Conservation (phyloP, 2,888 invertebrate species). For the Monopis laevigella region DNA sequence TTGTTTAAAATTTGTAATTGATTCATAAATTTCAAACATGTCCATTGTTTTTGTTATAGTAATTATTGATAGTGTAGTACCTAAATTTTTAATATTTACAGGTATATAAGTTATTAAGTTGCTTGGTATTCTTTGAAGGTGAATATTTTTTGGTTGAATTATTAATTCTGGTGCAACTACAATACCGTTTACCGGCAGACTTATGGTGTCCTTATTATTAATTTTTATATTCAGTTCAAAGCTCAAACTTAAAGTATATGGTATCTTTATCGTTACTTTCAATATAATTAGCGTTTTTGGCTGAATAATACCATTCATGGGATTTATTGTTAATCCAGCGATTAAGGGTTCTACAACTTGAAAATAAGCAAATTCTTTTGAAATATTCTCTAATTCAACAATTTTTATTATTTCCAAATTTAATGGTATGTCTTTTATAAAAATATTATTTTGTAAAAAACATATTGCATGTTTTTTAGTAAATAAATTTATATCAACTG, state of each 20-base stretch:
- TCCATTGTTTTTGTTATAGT: too few species aligned
- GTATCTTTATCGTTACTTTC: conserved; percentile 46
- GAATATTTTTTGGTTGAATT: conserved; percentile 57
- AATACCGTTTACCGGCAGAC: conserved; percentile 49
- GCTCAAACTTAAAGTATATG: conserved; percentile 45
- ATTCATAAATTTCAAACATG: conserved; percentile 41
- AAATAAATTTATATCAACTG: conserved; percentile 40
- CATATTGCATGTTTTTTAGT: conserved; percentile 50
- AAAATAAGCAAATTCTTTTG: conserved; percentile 59
- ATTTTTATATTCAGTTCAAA: conserved; percentile 47
- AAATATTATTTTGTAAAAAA: conserved; percentile 38
- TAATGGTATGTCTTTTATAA: conserved; percentile 49
- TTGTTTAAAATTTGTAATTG: conserved; percentile 43
- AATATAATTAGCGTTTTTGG: conserved; percentile 57
- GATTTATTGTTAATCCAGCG: conserved; percentile 56
- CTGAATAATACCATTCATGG: conserved; percentile 56
- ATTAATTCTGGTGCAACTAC: conserved; percentile 57
- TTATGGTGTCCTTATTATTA: conserved; percentile 51
- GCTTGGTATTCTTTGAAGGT: conserved; percentile 55
- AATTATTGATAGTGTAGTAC: conserved; percentile 32
- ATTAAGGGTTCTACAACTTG: conserved; percentile 55
- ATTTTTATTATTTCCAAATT: conserved; percentile 46
- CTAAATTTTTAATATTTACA: conserved; percentile 43
- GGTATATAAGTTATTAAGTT: conserved; percentile 45
- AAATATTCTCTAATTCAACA: conserved; percentile 60